phyloP scores from a whole-genome alignment of 2,888 invertebrate species.

The Leucoma salicis region DNA sequence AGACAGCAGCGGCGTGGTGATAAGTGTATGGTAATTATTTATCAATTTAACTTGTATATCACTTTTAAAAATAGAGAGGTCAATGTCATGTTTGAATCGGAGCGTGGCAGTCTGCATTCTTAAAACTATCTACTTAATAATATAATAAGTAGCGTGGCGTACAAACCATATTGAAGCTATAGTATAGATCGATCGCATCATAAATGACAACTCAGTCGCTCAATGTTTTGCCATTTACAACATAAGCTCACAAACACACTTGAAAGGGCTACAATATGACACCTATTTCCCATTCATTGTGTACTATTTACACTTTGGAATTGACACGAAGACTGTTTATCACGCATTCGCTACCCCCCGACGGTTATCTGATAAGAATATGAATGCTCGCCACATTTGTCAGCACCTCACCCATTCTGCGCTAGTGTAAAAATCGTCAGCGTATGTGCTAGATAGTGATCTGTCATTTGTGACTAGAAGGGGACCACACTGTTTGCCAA shows the following conservation, averaged over 20 bases:
- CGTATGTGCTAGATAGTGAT: slow-evolving; percentile 75
- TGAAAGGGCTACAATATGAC: slow-evolving; percentile 57
- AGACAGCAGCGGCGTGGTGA: no score
- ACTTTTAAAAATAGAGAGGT: no score
- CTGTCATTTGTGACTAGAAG: slow-evolving; percentile 63
- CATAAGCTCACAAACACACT: slow-evolving; percentile 38
- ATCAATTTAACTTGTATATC: no score
- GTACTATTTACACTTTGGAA: slow-evolving; percentile 70
- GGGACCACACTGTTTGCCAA: slow-evolving; percentile 44
- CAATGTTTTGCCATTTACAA: slow-evolving; percentile 17
- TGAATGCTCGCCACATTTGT: slow-evolving; percentile 78
- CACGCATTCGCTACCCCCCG: slow-evolving; percentile 70
- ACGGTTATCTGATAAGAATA: slow-evolving; percentile 72
- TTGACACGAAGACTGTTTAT: slow-evolving; percentile 75
- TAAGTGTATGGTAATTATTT: no score
- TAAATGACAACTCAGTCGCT: slow-evolving; percentile 17
- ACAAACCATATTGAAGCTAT: no score
- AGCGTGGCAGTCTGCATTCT: no score
- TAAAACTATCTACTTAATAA: no score
- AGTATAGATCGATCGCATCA: slow-evolving; percentile 18
- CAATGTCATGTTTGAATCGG: no score
- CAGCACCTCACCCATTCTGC: slow-evolving; percentile 68
- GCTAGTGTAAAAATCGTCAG: slow-evolving; percentile 80
- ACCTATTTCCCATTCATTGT: slow-evolving; percentile 73
- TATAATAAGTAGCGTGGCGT: no score